phyloP scores from a whole-genome alignment of 37 sponge, comb jelly and placozoan species.

The Beroe ovata region DNA sequence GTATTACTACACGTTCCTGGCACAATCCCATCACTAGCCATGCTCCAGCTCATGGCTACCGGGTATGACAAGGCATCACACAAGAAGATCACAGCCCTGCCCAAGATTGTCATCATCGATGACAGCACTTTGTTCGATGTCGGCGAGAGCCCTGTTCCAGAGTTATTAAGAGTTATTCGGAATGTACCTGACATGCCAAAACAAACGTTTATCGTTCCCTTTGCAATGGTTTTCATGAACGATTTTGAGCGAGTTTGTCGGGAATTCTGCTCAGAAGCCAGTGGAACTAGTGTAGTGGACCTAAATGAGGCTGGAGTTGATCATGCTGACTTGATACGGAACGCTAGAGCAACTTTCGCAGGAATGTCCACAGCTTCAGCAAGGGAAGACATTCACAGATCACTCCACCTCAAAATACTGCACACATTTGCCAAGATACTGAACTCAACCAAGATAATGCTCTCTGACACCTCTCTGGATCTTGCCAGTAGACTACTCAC shows the following conservation, averaged over 20 bases:
- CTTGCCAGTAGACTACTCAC: constrained; percentile 1
- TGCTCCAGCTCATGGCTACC: constrained; percentile 36
- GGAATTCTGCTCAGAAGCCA: neutral
- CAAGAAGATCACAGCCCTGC: constrained; percentile 41
- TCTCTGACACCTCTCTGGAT: constrained; percentile 1
- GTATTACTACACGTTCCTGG: constrained; percentile 16
- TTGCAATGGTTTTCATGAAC: constrained; percentile 2
- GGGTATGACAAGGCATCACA: constrained; percentile 46
- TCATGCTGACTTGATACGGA: neutral
- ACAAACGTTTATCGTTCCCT: neutral
- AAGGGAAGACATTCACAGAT: constrained; percentile 21
- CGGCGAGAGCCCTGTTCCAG: constrained; percentile 38
- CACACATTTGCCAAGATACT: neutral
- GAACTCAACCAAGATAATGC: constrained; percentile 17
- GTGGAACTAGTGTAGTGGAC: neutral
- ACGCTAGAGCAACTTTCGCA: neutral
- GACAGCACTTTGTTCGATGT: constrained; percentile 22
- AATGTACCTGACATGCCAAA: constrained; percentile 38
- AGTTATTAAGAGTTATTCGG: neutral
- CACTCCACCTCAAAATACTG: constrained; percentile 7
- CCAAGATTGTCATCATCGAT: constrained; percentile 23
- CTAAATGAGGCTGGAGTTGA: neutral
- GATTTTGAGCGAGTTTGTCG: neutral
- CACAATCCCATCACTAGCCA: constrained; percentile 21
- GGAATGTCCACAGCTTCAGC: neutral